phyloP scores from a whole-genome alignment of 1,140 invertebrate species.

The Venturia canescens region DNA sequence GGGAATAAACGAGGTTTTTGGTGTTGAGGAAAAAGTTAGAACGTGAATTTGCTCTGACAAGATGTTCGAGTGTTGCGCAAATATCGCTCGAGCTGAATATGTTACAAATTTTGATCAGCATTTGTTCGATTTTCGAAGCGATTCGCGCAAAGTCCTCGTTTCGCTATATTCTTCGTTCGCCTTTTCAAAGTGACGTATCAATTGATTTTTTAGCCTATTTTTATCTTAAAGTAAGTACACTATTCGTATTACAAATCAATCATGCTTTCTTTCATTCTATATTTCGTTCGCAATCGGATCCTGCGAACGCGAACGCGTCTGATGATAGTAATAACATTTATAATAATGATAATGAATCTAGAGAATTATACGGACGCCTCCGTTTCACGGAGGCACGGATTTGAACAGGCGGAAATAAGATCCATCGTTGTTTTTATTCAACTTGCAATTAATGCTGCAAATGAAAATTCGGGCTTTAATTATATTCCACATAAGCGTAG shows the following conservation, averaged over 20 bases:
- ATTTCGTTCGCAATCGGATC: constrained; percentile 30
- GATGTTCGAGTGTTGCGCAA: background rate
- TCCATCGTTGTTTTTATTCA: too few species aligned
- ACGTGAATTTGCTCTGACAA: background rate
- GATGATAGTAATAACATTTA: background rate
- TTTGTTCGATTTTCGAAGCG: constrained; percentile 4
- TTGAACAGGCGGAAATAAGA: background rate
- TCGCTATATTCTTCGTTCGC: too few species aligned
- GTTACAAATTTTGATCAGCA: background rate
- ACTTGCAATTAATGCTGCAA: too few species aligned
- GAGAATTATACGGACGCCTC: constrained; percentile 21
- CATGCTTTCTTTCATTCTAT: constrained; percentile 2
- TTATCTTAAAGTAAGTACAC: constrained; percentile 21
- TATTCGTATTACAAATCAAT: constrained; percentile 13
- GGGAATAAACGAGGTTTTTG: background rate
- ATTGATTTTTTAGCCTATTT: background rate
- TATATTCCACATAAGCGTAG: too few species aligned
- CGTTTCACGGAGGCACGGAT: constrained; percentile 36
- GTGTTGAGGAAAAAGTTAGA: background rate
- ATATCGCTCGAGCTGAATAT: background rate
- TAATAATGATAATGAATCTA: constrained; percentile 23
- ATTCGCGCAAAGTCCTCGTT: background rate
- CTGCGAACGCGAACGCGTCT: background rate
- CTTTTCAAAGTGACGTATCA: background rate
- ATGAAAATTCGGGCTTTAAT: too few species aligned